These are phyloP conservation scores for Amblyopsis hoosieri DNA, from an alignment of 2,797 vertebrate species.

Conservation along the genomic window DNA sequence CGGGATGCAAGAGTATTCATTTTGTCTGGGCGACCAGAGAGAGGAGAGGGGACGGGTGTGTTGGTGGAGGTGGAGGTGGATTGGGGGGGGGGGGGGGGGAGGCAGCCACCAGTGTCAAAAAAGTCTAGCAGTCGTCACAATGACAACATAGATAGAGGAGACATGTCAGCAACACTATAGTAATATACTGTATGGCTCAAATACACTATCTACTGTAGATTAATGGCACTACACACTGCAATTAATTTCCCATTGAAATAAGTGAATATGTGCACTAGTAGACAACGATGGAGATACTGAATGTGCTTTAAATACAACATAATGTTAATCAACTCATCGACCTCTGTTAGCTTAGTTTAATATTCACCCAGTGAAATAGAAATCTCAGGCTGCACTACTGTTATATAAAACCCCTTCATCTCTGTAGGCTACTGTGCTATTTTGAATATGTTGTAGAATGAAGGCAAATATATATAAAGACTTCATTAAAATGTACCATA, in stretches of 20 bases:
- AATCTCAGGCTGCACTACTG: conserved; percentile 24
- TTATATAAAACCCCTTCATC: conserved; percentile 41
- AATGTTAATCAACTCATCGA: conserved; percentile 14
- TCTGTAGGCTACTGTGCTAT: conserved; percentile 1
- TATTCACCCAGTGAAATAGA: too few relatives aligned
- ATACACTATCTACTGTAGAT: conserved; percentile 27
- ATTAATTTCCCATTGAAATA: conserved; percentile 52
- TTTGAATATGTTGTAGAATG: conserved; percentile 38
- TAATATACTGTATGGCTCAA: conserved; percentile 31
- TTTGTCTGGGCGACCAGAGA: conserved; percentile 58
- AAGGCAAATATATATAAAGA: conserved; percentile 33
- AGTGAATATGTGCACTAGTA: conserved; percentile 33
- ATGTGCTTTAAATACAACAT: conserved; percentile 54
- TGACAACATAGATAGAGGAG: conserved; percentile 58
- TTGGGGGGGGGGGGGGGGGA: not conserved
- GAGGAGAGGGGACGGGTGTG: conserved; percentile 36
- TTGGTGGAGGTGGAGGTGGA: conserved; percentile 24
- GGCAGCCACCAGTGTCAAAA: conserved; percentile 67
- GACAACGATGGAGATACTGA: conserved; percentile 42
- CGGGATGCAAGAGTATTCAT: conserved; percentile 77
- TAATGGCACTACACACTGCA: conserved; percentile 50
- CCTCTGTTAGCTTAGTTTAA: too few relatives aligned
- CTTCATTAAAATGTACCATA: conserved; percentile 2
- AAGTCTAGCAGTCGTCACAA: conserved; percentile 71
- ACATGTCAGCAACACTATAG: conserved; percentile 47